Conservation (phyloP, 2,888 invertebrate species). For the Tetramorium bicarinatum region DNA sequence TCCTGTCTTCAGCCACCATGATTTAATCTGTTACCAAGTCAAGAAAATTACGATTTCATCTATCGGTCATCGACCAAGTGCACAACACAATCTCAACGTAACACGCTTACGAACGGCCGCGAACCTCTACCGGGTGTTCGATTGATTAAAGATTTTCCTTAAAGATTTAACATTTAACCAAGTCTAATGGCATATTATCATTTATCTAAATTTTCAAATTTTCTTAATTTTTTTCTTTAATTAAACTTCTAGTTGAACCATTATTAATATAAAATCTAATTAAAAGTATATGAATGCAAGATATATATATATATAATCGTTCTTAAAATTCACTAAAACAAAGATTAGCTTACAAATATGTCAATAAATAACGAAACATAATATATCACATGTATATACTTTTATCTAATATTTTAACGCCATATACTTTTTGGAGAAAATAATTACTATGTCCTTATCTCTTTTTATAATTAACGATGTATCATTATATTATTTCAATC, state of each 20-base stretch:
- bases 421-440: background rate
- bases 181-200: background rate
- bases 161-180: background rate
- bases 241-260: background rate
- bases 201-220: background rate
- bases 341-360: background rate
- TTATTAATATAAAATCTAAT: background rate
- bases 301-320: background rate
- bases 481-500: background rate
- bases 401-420: background rate
- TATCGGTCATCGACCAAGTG: slow-evolving; percentile 17
- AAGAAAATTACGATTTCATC: slow-evolving; percentile 29
- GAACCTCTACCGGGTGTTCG: background rate
- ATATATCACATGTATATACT: background rate
- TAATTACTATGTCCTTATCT: background rate
- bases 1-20: background rate
- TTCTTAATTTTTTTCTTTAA: background rate
- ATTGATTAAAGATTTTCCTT: background rate
- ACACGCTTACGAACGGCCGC: background rate
- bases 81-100: background rate
- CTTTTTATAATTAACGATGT: background rate
- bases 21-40: slow-evolving; percentile 10
- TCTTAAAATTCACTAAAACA: background rate
- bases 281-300: background rate
- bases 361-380: background rate